These are phyloP conservation scores for Formica selysi DNA, from an alignment of 1,140 invertebrate genomes.

Conservation along the genomic window DNA sequence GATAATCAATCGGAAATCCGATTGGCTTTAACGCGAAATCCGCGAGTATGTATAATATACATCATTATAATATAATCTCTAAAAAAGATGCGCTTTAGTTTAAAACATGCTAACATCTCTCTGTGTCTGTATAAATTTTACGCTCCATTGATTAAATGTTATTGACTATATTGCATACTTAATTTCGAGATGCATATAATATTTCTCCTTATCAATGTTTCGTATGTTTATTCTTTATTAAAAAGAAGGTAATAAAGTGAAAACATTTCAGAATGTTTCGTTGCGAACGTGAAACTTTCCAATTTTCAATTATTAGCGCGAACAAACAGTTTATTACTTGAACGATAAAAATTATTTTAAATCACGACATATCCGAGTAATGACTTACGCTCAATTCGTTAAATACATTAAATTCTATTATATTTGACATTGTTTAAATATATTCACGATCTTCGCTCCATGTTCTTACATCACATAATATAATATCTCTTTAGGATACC, in stretches of 20 bases:
- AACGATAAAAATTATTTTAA: background rate
- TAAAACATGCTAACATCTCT: background rate
- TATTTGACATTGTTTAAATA: background rate
- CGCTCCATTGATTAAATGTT: background rate
- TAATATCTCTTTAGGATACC: background rate
- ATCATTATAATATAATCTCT: constrained; percentile 16
- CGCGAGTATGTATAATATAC: background rate
- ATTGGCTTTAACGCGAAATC: background rate
- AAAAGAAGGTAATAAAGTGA: background rate
- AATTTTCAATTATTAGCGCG: background rate
- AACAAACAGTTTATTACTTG: background rate
- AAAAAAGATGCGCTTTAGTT: background rate
- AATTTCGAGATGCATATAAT: background rate
- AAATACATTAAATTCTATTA: background rate
- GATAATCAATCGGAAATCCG: constrained; percentile 45
- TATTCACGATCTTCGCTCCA: background rate
- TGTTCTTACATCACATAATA: background rate
- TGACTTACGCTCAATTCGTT: background rate
- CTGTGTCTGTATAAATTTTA: background rate
- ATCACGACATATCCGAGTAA: background rate
- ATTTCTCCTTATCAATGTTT: background rate
- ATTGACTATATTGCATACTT: background rate
- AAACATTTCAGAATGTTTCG: background rate
- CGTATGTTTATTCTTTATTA: background rate
- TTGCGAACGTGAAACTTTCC: background rate